phyloP scores from a whole-genome alignment of 2,888 invertebrate species.

The Norana najaformis region DNA sequence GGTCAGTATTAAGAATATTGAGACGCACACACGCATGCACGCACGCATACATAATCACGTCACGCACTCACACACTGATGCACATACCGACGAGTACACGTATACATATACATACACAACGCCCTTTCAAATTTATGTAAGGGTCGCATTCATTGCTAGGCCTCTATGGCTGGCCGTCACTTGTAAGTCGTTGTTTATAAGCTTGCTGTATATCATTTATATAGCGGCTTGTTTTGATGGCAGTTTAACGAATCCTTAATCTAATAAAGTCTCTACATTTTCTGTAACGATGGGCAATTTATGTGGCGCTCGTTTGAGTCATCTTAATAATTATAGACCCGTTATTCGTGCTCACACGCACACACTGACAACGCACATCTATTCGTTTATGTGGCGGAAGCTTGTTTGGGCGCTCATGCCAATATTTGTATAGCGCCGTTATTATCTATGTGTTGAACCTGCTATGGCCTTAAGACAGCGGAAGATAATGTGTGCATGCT shows the following conservation, averaged over 20 bases:
- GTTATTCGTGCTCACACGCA: background rate
- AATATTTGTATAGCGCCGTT: background rate
- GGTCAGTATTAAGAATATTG: background rate
- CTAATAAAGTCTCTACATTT: background rate
- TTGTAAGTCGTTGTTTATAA: too few relatives aligned
- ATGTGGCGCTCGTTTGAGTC: background rate
- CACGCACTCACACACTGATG: too few relatives aligned
- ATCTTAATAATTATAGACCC: background rate
- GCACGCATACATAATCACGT: background rate
- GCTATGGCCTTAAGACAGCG: background rate
- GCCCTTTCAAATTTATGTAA: too few relatives aligned
- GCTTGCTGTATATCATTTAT: too few relatives aligned
- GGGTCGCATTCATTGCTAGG: background rate
- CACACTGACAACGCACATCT: too few relatives aligned
- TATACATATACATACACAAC: too few relatives aligned
- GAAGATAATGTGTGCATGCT: background rate
- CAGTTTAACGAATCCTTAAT: background rate
- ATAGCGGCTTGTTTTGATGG: too few relatives aligned
- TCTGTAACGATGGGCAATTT: background rate
- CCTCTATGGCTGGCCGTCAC: background rate
- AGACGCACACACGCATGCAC: background rate
- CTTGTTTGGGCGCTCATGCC: background rate
- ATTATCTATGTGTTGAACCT: background rate
- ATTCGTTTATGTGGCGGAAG: too few relatives aligned
- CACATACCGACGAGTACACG: too few relatives aligned